Evolutionary conservation across 2,113 vertebrate genomes (phyloP).

Genomic region (Peromyscus polionotus): DNA sequence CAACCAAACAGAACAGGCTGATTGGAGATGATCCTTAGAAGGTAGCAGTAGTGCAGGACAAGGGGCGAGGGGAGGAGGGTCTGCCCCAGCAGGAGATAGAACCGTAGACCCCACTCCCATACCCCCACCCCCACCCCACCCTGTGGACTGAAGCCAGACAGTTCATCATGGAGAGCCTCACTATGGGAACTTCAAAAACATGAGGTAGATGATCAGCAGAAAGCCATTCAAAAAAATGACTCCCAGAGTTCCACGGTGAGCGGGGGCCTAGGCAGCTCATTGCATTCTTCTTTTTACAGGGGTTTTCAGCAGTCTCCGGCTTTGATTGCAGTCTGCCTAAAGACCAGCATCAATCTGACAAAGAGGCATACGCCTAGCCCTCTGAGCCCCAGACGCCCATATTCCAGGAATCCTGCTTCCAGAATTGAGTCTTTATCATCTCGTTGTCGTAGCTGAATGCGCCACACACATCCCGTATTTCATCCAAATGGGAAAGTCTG

Average conservation of each 20-base stretch:
- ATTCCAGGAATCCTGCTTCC: constrained; percentile 56
- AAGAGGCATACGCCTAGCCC: constrained; percentile 1
- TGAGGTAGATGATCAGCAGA: constrained; percentile 6
- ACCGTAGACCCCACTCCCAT: background rate
- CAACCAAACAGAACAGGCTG: background rate
- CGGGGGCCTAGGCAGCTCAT: background rate
- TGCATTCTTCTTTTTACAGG: background rate
- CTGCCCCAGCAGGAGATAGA: background rate
- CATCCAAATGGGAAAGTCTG: background rate
- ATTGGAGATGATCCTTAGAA: background rate
- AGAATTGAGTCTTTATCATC: background rate
- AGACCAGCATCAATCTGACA: constrained; percentile 33
- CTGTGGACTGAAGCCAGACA: background rate
- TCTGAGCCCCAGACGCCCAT: constrained; percentile 40
- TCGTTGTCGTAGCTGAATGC: constrained; percentile 10
- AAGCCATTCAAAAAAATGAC: constrained; percentile 6
- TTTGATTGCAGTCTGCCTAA: background rate
- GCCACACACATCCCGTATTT: constrained; percentile 18
- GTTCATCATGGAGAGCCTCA: constrained; percentile 52
- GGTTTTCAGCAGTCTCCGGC: background rate
- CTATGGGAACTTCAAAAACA: constrained; percentile 61
- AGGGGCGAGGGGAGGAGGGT: background rate
- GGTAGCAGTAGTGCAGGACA: background rate
- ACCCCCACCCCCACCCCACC: background rate
- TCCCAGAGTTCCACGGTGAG: constrained; percentile 26